Evolutionary conservation across 2,797 vertebrate species (phyloP).

Genomic region (Pseudochirops cupreus): DNA sequence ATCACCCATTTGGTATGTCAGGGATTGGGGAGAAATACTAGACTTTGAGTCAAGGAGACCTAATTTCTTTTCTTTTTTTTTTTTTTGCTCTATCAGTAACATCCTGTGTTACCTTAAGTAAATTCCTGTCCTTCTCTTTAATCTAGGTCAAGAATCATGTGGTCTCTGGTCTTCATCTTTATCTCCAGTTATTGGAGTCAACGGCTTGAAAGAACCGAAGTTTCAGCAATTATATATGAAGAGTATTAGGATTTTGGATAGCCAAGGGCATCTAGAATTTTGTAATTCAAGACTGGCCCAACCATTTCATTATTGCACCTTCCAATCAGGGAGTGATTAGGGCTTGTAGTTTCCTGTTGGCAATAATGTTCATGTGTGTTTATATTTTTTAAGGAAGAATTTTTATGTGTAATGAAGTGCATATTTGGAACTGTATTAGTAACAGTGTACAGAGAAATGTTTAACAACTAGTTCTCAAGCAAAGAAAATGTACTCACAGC

Average conservation of each 20-base stretch:
- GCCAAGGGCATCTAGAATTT: neutral
- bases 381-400: no score
- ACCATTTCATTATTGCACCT: neutral
- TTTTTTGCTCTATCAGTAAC: neutral
- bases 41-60: neutral
- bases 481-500: no score
- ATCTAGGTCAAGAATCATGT: neutral
- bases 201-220: neutral
- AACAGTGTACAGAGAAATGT: neutral
- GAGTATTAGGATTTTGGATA: neutral
- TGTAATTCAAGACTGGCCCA: neutral
- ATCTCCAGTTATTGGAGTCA: neutral
- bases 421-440: neutral
- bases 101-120: neutral
- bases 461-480: neutral
- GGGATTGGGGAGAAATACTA: neutral
- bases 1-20: rapidly evolving
- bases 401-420: no score
- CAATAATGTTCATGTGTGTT: neutral
- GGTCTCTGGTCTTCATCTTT: neutral
- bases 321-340: neutral
- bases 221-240: neutral
- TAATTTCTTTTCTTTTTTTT: neutral
- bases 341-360: no score
- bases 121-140: neutral